These are phyloP conservation scores for Ephestia elutella DNA, from an alignment of 1,140 invertebrate genomes.

Conservation along the genomic window DNA sequence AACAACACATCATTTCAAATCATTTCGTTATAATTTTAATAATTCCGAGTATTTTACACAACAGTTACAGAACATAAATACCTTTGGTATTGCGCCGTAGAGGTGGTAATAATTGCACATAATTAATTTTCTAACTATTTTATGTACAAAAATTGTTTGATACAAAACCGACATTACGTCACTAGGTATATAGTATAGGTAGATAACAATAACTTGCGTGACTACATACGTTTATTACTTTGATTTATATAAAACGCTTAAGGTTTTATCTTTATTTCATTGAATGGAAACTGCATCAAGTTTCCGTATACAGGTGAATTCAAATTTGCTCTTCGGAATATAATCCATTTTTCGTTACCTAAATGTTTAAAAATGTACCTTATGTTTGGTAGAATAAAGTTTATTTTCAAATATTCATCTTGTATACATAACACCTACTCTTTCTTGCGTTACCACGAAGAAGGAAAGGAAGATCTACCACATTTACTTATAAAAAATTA, in stretches of 20 bases:
- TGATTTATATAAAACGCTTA: conserved; percentile 21
- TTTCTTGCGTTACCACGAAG: no score
- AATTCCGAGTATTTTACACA: conserved; percentile 67
- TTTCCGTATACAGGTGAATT: background rate
- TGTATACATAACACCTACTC: no score
- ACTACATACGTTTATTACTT: conserved; percentile 10
- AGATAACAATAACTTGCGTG: conserved; percentile 34
- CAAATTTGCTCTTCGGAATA: no score
- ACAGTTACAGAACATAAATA: conserved; percentile 66
- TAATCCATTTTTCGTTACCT: no score
- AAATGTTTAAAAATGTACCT: no score
- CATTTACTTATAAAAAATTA: no score
- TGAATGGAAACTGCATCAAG: background rate
- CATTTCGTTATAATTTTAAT: conserved; percentile 57
- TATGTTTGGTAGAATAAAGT: no score
- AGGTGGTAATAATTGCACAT: conserved; percentile 65
- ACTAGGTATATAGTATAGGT: conserved; percentile 23
- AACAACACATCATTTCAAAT: conserved; percentile 15
- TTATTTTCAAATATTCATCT: no score
- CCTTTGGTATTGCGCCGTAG: conserved; percentile 59
- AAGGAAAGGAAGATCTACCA: no score
- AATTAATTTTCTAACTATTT: conserved; percentile 60
- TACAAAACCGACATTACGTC: conserved; percentile 43
- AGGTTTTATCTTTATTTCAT: conserved; percentile 13
- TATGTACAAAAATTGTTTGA: conserved; percentile 64